Percentiles rank a stretch among this genome's conserved stretches.
These are phyloP conservation scores for Liopterus haemorrhoidalis DNA, from an alignment of 2,888 invertebrate genomes.

Conservation along the genomic window DNA sequence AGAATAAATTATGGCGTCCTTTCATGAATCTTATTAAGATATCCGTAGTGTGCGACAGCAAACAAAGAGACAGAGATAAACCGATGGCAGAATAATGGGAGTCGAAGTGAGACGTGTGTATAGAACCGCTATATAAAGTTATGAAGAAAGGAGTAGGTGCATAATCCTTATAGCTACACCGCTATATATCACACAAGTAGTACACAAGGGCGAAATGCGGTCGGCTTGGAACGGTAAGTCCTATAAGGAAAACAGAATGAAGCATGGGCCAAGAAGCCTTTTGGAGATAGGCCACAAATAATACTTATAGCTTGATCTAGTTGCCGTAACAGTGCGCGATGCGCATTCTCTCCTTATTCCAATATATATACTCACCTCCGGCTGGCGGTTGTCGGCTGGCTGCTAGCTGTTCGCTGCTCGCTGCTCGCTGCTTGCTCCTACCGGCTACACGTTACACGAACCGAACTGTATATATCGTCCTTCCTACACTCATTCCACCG, in stretches of 20 bases:
- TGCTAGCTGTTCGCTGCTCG: not conserved
- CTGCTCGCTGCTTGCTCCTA: not conserved
- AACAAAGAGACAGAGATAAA: constrained; percentile 49
- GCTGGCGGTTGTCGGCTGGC: not conserved
- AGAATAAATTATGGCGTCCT: constrained; percentile 78
- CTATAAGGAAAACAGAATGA: constrained; percentile 49
- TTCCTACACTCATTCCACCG: no score
- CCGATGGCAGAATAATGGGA: constrained; percentile 39
- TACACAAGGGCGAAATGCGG: constrained; percentile 1
- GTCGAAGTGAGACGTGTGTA: constrained; percentile 34
- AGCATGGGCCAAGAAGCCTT: constrained; percentile 21
- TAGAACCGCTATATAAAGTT: constrained; percentile 47
- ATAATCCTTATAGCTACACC: constrained; percentile 50
- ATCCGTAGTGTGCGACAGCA: constrained; percentile 51
- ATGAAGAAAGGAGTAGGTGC: constrained; percentile 52
- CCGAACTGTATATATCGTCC: not conserved
- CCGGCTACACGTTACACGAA: not conserved
- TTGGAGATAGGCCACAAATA: constrained; percentile 23
- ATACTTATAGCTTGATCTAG: constrained; percentile 19
- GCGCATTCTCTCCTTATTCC: no score
- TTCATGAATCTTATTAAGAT: constrained; percentile 80
- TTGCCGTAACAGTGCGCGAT: no score
- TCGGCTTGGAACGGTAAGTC: constrained; percentile 40
- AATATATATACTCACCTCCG: no score
- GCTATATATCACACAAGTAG: constrained; percentile 44